phyloP scores from a whole-genome alignment of 1,140 invertebrate genomes.

The Polypedilum vanderplanki region DNA sequence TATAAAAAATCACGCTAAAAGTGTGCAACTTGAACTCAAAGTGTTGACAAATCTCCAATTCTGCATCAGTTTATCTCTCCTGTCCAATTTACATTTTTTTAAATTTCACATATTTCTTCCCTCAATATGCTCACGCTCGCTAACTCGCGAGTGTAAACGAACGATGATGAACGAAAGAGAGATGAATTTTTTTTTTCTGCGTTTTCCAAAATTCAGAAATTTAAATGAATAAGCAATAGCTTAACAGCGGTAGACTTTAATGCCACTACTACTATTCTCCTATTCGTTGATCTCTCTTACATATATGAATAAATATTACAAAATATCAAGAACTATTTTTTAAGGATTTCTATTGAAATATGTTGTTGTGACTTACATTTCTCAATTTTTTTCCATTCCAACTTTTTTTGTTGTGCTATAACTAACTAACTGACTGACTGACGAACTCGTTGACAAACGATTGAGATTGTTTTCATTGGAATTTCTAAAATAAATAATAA shows the following conservation, averaged over 20 bases:
- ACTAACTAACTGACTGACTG: no score
- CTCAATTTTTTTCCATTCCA: not conserved
- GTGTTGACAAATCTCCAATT: not conserved
- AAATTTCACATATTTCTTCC: not conserved
- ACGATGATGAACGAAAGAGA: not conserved
- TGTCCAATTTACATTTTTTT: slow-evolving; percentile 6
- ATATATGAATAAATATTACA: not conserved
- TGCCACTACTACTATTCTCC: no score
- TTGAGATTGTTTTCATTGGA: not conserved
- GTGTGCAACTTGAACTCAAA: no score
- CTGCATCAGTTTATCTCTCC: slow-evolving; percentile 2
- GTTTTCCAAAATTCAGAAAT: not conserved
- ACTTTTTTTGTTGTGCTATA: not conserved
- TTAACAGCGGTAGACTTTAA: not conserved
- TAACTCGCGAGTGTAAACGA: not conserved
- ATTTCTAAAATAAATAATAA: not conserved
- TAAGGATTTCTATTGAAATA: not conserved
- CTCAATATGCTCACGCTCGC: not conserved
- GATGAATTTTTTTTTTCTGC: no score
- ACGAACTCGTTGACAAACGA: not conserved
- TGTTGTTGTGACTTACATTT: not conserved
- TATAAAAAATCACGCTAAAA: not conserved
- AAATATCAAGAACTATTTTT: not conserved
- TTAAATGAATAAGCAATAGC: not conserved
- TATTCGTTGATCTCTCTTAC: not conserved